phyloP scores from a whole-genome alignment of 2,888 invertebrate species.

The Galerucella nymphaeae region DNA sequence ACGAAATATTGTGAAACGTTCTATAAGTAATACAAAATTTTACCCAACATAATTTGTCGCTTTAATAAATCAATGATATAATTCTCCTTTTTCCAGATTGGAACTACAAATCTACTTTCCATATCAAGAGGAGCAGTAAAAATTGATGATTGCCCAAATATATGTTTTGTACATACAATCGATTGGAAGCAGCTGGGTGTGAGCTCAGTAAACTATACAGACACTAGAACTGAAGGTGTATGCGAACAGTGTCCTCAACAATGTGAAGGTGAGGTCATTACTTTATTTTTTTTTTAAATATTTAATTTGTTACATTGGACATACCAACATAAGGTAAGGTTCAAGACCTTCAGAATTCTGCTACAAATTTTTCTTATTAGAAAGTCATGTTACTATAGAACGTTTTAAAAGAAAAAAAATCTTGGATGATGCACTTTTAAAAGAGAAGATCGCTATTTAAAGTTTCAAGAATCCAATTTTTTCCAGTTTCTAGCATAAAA shows the following conservation, averaged over 20 bases:
- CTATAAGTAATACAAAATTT: too few species aligned
- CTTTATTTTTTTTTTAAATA: not conserved
- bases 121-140: slow-evolving; percentile 86
- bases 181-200: slow-evolving; percentile 69
- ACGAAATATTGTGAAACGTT: too few species aligned
- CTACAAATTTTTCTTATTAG: too few species aligned
- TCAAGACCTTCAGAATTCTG: too few species aligned
- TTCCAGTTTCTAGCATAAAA: too few species aligned
- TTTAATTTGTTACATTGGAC: not conserved
- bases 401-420: too few species aligned
- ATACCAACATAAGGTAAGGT: not conserved
- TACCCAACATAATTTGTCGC: too few species aligned
- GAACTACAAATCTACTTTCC: slow-evolving; percentile 75
- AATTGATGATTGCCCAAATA: slow-evolving; percentile 77
- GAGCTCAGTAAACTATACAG: slow-evolving; percentile 30
- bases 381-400: too few species aligned
- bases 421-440: too few species aligned
- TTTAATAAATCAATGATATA: not conserved
- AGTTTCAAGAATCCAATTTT: too few species aligned
- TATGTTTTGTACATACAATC: slow-evolving; percentile 81
- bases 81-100: slow-evolving; percentile 70
- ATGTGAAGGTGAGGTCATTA: slow-evolving; percentile 52
- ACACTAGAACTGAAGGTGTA: slow-evolving; percentile 36
- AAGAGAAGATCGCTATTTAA: too few species aligned
- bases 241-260: slow-evolving; percentile 46